Percentiles rank a stretch among this genome's conserved stretches.
Evolutionary conservation across 92 coral and sea anemone species (phyloP).

Genomic region (Parazoanthus darwini): DNA sequence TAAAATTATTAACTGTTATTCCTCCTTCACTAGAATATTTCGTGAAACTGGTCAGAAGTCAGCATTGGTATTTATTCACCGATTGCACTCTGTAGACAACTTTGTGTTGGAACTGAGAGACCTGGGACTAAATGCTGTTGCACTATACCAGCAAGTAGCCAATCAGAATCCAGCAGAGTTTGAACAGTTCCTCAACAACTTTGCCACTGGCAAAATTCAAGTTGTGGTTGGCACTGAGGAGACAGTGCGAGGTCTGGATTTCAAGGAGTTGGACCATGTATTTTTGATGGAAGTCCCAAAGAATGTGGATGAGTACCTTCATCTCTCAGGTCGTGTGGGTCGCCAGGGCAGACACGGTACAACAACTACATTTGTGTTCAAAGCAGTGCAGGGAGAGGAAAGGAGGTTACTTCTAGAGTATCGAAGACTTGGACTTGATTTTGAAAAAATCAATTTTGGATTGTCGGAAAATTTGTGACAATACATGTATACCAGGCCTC

Average conservation of each 20-base stretch:
- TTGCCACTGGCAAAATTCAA: slow-evolving; percentile 68
- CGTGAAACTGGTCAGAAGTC: slow-evolving; percentile 70
- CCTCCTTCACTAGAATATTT: slow-evolving; percentile 55
- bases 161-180: slow-evolving; percentile 63
- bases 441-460: slow-evolving; percentile 51
- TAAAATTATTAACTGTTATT: neutral
- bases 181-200: slow-evolving; percentile 59
- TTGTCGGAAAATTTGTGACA: neutral
- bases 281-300: slow-evolving; percentile 82
- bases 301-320: slow-evolving; percentile 79
- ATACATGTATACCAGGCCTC: neutral
- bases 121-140: slow-evolving; percentile 74
- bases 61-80: slow-evolving; percentile 82
- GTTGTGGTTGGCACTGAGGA: slow-evolving; percentile 85
- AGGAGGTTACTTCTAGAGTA: slow-evolving; percentile 66
- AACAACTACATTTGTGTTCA: slow-evolving; percentile 71
- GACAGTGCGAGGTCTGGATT: slow-evolving; percentile 86
- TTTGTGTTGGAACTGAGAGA: slow-evolving; percentile 84
- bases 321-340: slow-evolving; percentile 87
- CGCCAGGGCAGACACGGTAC: slow-evolving; percentile 80
- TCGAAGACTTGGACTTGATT: slow-evolving; percentile 72
- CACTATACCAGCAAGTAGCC: slow-evolving; percentile 79
- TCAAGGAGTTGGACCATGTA: slow-evolving; percentile 74
- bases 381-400: slow-evolving; percentile 59
- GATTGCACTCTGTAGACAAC: slow-evolving; percentile 75